Evolutionary conservation across 2,113 vertebrate genomes (phyloP).

Genomic region (Lophotis ruficrista): DNA sequence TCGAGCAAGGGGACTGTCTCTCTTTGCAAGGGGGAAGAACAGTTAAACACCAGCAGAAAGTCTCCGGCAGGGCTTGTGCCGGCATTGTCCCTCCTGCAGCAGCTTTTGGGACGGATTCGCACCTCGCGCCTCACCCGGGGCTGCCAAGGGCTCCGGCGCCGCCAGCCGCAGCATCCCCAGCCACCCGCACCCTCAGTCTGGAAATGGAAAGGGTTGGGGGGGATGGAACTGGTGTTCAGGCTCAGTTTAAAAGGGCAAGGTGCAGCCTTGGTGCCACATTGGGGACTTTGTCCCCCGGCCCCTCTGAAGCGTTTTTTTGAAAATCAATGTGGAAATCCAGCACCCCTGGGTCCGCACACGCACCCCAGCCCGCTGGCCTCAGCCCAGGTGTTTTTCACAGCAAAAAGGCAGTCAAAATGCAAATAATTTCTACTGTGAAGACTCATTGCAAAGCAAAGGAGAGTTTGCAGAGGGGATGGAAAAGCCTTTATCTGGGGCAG

Average conservation of each 20-base stretch:
- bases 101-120: neutral
- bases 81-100: neutral
- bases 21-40: neutral
- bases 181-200: neutral
- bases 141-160: fast-evolving
- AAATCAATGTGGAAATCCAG: neutral
- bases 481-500: neutral
- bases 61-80: neutral
- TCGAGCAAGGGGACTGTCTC: neutral
- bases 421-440: neutral
- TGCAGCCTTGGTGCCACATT: fast-evolving
- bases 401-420: neutral
- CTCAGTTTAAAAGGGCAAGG: neutral
- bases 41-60: neutral
- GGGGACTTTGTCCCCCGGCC: neutral
- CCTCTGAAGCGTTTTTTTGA: fast-evolving
- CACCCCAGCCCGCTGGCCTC: fast-evolving
- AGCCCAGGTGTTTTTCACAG: neutral
- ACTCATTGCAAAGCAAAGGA: neutral
- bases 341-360: fast-evolving
- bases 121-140: fast-evolving
- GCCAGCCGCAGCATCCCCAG: neutral
- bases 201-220: neutral
- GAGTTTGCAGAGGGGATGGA: neutral
- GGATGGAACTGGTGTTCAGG: neutral